Conservation (phyloP, 2,797 vertebrate genomes). For the Vespertilio murinus region DNA sequence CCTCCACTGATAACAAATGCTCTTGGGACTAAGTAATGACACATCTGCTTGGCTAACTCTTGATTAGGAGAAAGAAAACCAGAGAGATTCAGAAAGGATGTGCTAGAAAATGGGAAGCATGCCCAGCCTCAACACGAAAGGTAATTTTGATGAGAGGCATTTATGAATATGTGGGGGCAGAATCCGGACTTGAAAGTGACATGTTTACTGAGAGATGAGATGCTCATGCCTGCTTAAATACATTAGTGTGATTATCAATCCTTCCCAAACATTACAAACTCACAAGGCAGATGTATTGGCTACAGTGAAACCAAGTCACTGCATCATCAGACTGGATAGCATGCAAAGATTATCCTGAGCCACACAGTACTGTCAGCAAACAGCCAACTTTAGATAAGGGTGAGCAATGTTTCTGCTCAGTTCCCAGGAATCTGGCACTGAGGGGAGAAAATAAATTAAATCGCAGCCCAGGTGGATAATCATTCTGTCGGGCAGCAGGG, state of each 20-base stretch:
- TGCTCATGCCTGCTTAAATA: slow-evolving; percentile 54
- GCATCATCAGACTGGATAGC: not conserved
- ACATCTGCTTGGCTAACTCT: not conserved
- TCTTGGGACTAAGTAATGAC: not conserved
- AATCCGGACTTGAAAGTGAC: slow-evolving; percentile 62
- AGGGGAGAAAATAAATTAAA: slow-evolving; percentile 68
- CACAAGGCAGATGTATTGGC: slow-evolving; percentile 63
- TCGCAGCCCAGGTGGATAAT: slow-evolving; percentile 43
- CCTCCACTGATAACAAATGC: not conserved
- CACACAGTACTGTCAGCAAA: not conserved
- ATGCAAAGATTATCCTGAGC: slow-evolving; percentile 16
- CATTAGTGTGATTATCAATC: slow-evolving; percentile 63
- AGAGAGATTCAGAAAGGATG: not conserved
- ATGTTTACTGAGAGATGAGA: slow-evolving; percentile 42
- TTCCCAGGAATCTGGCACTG: slow-evolving; percentile 40
- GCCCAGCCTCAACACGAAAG: not conserved
- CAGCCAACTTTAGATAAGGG: not conserved
- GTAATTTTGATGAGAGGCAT: slow-evolving; percentile 18
- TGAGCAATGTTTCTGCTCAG: not conserved
- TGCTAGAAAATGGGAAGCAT: slow-evolving; percentile 30
- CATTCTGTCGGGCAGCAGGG: slow-evolving; percentile 47
- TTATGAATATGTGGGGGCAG: slow-evolving; percentile 42
- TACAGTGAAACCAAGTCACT: slow-evolving; percentile 47
- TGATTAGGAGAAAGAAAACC: slow-evolving; percentile 19
- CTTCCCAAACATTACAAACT: slow-evolving; percentile 44